Percentiles rank a stretch among this genome's conserved stretches.
These are phyloP conservation scores for Alca torda DNA, from an alignment of 2,797 vertebrate genomes.

Conservation along the genomic window DNA sequence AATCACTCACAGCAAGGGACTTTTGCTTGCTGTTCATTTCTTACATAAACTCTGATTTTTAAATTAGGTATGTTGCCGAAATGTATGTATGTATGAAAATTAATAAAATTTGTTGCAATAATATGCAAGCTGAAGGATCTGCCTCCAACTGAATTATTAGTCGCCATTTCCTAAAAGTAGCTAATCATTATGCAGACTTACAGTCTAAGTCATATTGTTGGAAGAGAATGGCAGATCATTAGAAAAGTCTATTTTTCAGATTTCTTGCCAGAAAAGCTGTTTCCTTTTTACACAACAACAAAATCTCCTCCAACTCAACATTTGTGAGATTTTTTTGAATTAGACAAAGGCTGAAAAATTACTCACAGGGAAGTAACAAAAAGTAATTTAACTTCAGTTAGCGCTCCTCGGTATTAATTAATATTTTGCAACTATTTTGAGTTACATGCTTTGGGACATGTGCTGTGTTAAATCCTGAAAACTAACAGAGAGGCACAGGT, in stretches of 20 bases:
- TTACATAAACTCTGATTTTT: slow-evolving; percentile 52
- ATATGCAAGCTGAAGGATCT: slow-evolving; percentile 13
- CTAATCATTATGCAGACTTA: slow-evolving; percentile 18
- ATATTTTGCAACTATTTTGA: not conserved
- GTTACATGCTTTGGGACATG: not conserved
- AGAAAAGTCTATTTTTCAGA: slow-evolving; percentile 20
- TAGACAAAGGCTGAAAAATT: slow-evolving; percentile 7
- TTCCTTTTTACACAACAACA: not conserved
- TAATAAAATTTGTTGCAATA: slow-evolving; percentile 34
- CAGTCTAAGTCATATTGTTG: not conserved
- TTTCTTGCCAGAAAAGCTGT: not conserved
- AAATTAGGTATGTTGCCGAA: slow-evolving; percentile 53
- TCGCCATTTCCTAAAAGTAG: slow-evolving; percentile 13
- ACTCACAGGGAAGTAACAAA: not conserved
- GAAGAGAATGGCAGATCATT: not conserved
- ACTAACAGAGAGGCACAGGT: not conserved
- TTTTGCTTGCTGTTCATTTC: slow-evolving; percentile 11
- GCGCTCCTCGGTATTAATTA: not conserved
- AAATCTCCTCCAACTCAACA: not conserved
- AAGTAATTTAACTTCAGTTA: not conserved
- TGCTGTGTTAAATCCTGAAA: not conserved
- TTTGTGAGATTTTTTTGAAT: not conserved
- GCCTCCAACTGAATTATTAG: not conserved
- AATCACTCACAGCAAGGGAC: slow-evolving; percentile 69
- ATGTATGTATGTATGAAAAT: slow-evolving; percentile 51